These are phyloP conservation scores for Pheosia tremula DNA, from an alignment of 2,888 invertebrate species.

Conservation along the genomic window DNA sequence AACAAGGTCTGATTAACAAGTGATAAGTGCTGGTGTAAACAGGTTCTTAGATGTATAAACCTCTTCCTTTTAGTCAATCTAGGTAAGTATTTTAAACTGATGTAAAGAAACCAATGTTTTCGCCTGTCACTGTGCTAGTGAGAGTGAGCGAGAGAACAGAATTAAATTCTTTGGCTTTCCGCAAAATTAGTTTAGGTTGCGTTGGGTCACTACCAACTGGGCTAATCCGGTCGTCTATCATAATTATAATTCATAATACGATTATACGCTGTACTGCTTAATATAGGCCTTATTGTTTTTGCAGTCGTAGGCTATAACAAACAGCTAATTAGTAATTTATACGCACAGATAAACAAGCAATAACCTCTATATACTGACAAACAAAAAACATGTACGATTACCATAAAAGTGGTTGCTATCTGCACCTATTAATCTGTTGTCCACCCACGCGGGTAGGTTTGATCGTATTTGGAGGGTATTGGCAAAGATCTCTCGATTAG, in stretches of 20 bases:
- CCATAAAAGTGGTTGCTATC: constrained; percentile 6
- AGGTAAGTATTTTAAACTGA: background rate
- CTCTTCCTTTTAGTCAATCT: background rate
- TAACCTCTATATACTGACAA: constrained; percentile 1
- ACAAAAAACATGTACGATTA: constrained; percentile 1
- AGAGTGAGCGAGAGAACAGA: too few species aligned
- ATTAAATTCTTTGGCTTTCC: too few species aligned
- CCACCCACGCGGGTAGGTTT: background rate
- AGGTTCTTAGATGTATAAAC: background rate
- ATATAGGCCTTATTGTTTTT: background rate
- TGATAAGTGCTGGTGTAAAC: constrained; percentile 13
- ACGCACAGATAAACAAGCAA: constrained; percentile 1
- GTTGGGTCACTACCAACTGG: too few species aligned
- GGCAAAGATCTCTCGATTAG: background rate
- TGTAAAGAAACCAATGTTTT: too few species aligned
- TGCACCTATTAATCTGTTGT: constrained; percentile 5
- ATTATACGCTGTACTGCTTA: too few species aligned
- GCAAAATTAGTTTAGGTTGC: too few species aligned
- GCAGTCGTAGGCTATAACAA: background rate
- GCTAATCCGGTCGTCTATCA: too few species aligned
- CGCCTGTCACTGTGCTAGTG: too few species aligned
- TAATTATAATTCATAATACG: too few species aligned
- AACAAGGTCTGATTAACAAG: constrained; percentile 10
- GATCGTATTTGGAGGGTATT: constrained; percentile 3
- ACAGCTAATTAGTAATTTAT: background rate